These are phyloP conservation scores for Serilophus lunatus DNA, from an alignment of 2,113 vertebrate genomes.

Conservation along the genomic window DNA sequence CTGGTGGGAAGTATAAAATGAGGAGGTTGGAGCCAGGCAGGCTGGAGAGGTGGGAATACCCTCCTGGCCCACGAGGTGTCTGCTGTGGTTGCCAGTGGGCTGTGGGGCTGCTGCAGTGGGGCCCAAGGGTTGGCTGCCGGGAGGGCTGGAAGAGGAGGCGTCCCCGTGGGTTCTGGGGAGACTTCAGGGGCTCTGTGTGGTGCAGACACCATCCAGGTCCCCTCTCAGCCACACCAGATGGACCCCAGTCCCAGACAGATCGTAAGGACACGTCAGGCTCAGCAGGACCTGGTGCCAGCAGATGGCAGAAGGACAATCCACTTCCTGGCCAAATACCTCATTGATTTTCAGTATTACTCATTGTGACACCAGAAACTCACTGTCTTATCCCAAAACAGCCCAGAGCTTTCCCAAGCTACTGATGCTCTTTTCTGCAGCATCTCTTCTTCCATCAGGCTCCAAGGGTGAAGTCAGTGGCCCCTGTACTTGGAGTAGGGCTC, in stretches of 20 bases:
- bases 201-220: background rate
- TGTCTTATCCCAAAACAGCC: background rate
- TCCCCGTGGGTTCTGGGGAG: background rate
- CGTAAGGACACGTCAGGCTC: background rate
- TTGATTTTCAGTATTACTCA: background rate
- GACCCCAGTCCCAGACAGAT: background rate
- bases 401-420: background rate
- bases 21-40: background rate
- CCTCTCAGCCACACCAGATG: constrained; percentile 1
- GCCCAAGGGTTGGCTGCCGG: background rate
- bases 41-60: background rate
- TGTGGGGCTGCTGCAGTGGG: background rate
- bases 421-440: background rate
- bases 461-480: background rate
- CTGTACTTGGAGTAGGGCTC: background rate
- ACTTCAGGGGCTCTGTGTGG: background rate
- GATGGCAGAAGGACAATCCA: background rate
- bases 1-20: background rate
- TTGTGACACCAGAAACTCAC: fast-evolving
- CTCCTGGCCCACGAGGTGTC: background rate
- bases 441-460: background rate
- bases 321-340: background rate
- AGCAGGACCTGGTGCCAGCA: constrained; percentile 4
- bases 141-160: background rate
- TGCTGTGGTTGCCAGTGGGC: background rate